A percentile compares a stretch with the other conserved stretches of the same genome.
phyloP scores from a whole-genome alignment of 2,113 vertebrate species.

The Sinosuthora webbiana region DNA sequence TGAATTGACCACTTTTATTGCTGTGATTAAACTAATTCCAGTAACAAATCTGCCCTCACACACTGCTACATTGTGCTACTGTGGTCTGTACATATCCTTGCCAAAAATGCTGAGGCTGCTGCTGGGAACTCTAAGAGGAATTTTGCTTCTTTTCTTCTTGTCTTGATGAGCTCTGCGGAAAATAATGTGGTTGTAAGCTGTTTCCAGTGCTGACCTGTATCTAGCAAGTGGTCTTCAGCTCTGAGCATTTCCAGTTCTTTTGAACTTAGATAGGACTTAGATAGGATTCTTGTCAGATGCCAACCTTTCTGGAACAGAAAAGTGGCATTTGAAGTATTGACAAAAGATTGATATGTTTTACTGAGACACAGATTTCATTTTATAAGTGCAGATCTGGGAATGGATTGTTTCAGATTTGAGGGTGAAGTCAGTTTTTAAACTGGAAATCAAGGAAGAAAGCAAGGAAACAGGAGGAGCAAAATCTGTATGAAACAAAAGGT shows the following conservation, averaged over 20 bases:
- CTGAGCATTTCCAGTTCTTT: not conserved
- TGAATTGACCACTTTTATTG: not conserved
- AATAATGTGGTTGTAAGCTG: not conserved
- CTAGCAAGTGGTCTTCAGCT: not conserved
- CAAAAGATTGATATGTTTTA: not conserved
- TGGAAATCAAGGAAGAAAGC: not conserved
- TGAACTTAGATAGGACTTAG: not conserved
- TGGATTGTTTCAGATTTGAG: not conserved
- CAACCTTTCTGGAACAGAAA: not conserved
- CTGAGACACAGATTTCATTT: not conserved
- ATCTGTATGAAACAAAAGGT: not conserved
- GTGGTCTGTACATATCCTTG: not conserved
- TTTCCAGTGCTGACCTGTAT: not conserved
- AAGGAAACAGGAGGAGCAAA: not conserved
- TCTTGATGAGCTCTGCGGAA: not conserved
- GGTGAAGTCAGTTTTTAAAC: not conserved
- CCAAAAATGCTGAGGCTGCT: not conserved
- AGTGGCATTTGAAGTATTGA: not conserved
- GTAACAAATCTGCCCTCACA: not conserved
- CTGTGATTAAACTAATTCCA: not conserved
- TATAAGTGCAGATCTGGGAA: not conserved
- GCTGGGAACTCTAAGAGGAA: not conserved
- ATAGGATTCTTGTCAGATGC: not conserved
- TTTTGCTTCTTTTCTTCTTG: not conserved
- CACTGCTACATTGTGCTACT: not conserved